Conservation (phyloP, 2,888 invertebrate species). For the Mermis nigrescens region DNA sequence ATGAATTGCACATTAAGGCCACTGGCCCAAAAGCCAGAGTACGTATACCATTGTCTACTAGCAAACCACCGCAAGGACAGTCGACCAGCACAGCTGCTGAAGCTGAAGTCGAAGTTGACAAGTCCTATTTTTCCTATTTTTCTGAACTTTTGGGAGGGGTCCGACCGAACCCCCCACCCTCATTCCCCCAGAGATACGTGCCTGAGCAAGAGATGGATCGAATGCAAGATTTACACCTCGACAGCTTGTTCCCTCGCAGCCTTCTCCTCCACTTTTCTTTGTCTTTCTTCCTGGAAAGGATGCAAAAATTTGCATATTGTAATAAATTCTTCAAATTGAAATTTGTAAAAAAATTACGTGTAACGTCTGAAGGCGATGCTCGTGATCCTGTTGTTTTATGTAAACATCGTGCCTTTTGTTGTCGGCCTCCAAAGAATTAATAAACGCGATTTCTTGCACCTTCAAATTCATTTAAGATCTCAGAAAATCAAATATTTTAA, state of each 20-base stretch:
- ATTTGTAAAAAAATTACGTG: conserved; percentile 23
- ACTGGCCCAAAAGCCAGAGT: too few relatives aligned
- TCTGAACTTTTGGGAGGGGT: too few relatives aligned
- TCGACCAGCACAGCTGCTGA: too few relatives aligned
- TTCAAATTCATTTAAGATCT: conserved; percentile 18
- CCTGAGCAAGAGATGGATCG: too few relatives aligned
- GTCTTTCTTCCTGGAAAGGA: conserved; percentile 55
- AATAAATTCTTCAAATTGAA: neutral
- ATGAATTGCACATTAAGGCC: too few relatives aligned
- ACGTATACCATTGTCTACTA: too few relatives aligned
- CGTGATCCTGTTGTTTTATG: conserved; percentile 42
- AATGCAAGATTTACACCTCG: too few relatives aligned
- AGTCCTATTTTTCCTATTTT: too few relatives aligned
- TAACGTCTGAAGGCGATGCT: conserved; percentile 43
- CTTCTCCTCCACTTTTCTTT: conserved; percentile 64
- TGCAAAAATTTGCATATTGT: conserved; percentile 33
- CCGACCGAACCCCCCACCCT: too few relatives aligned
- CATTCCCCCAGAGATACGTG: too few relatives aligned
- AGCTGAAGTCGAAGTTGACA: too few relatives aligned
- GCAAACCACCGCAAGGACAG: too few relatives aligned
- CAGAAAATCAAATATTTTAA: neutral
- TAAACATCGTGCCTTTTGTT: conserved; percentile 77
- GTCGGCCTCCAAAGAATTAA: conserved; percentile 81
- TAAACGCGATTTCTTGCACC: conserved; percentile 87
- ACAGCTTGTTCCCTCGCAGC: conserved; percentile 85